Evolutionary conservation across 2,113 vertebrate genomes (phyloP).

Genomic region (Mystacornis crossleyi): DNA sequence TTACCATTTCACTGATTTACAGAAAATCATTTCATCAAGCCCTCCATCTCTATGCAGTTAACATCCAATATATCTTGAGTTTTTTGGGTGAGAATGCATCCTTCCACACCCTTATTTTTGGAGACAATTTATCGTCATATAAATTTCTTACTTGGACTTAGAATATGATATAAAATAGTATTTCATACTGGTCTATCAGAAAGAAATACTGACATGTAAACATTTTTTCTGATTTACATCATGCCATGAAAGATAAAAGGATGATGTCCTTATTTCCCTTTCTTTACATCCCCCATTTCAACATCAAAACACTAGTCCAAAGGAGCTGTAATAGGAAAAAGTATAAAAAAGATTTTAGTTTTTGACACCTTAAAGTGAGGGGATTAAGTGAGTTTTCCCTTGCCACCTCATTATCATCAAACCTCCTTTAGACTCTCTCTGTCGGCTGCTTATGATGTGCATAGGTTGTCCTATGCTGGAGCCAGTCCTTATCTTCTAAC

Average conservation of each 20-base stretch:
- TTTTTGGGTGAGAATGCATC: not conserved
- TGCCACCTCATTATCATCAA: conserved; percentile 30
- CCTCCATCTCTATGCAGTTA: not conserved
- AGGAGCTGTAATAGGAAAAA: not conserved
- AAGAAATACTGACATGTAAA: not conserved
- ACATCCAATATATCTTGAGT: not conserved
- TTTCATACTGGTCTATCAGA: not conserved
- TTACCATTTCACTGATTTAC: not conserved
- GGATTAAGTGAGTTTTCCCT: conserved; percentile 25
- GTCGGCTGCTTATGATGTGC: not conserved
- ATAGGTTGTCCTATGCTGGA: not conserved
- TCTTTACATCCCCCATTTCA: not conserved
- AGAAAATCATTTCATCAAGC: not conserved
- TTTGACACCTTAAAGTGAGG: not conserved
- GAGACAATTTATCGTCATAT: not conserved
- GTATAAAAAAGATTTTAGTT: not conserved
- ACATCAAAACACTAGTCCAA: not conserved
- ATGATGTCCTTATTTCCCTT: not conserved
- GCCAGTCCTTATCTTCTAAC: not conserved
- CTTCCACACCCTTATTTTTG: not conserved
- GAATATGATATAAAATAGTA: not conserved
- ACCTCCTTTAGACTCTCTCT: not conserved
- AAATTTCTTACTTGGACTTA: not conserved
- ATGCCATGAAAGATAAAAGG: not conserved
- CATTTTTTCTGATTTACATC: not conserved